These are phyloP conservation scores for Phacellophora camtschatica DNA, from an alignment of 30 jellyfish, hydroid and myxozoan genomes.

Conservation along the genomic window DNA sequence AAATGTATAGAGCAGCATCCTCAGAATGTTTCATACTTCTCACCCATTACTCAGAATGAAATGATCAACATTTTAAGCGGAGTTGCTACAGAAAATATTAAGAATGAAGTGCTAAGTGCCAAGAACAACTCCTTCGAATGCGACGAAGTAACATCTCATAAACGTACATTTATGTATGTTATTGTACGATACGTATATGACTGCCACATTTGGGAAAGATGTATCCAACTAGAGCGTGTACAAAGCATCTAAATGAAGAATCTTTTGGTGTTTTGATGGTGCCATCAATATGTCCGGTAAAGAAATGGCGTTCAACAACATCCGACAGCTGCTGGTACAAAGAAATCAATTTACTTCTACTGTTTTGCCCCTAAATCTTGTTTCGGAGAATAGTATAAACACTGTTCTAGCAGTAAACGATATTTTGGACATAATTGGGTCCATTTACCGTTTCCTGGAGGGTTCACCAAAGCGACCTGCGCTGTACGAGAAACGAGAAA, in stretches of 20 bases:
- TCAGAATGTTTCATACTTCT: constrained; percentile 38
- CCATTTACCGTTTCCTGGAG: constrained; percentile 31
- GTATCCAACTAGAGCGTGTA: constrained; percentile 22
- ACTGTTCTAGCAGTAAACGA: not conserved
- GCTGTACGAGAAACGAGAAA: no score
- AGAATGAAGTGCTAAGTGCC: constrained; percentile 1
- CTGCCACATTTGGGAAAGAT: constrained; percentile 13
- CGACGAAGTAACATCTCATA: constrained; percentile 47
- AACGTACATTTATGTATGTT: constrained; percentile 27
- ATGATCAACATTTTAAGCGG: constrained; percentile 32
- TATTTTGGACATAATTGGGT: constrained; percentile 12
- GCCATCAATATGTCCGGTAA: no score
- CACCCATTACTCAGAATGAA: constrained; percentile 47
- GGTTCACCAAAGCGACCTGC: constrained; percentile 36
- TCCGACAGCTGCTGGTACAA: constrained; percentile 20
- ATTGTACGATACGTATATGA: constrained; percentile 23
- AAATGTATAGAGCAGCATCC: constrained; percentile 58
- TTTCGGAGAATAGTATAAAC: constrained; percentile 14
- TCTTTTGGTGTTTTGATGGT: not conserved
- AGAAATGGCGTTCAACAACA: constrained; percentile 23
- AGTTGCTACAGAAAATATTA: not conserved
- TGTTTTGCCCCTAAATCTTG: constrained; percentile 30
- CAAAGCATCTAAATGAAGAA: constrained; percentile 28
- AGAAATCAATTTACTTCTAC: constrained; percentile 1
- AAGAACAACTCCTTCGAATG: constrained; percentile 28